These are phyloP conservation scores for Tromatobia lineatoria DNA, from an alignment of 2,888 invertebrate species.

Conservation along the genomic window DNA sequence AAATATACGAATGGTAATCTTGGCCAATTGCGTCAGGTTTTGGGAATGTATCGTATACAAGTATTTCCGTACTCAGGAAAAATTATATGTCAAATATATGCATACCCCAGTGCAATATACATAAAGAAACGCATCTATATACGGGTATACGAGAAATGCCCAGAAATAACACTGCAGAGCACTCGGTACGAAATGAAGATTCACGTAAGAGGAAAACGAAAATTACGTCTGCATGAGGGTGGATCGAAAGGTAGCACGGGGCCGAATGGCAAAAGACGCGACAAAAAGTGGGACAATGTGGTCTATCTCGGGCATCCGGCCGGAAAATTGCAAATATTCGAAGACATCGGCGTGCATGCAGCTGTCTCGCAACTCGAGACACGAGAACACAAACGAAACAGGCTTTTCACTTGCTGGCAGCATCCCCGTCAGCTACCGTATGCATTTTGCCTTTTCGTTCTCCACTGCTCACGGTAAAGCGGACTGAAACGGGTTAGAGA, in stretches of 20 bases:
- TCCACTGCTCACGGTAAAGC: conserved; percentile 12
- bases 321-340: conserved; percentile 83
- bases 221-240: conserved; percentile 54
- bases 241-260: conserved; percentile 36
- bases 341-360: conserved; percentile 72
- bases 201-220: conserved; percentile 54
- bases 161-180: conserved; percentile 47
- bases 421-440: conserved; percentile 33
- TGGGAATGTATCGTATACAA: not conserved
- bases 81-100: conserved; percentile 44
- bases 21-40: not conserved
- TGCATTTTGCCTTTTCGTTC: conserved; percentile 48
- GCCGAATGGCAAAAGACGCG: conserved; percentile 17
- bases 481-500: conserved; percentile 7
- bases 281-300: conserved; percentile 63
- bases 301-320: conserved; percentile 77
- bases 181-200: conserved; percentile 64
- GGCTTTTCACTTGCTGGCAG: conserved; percentile 54
- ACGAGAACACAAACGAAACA: conserved; percentile 42
- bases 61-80: not conserved
- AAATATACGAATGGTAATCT: not conserved
- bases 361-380: conserved; percentile 52
- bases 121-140: conserved; percentile 42
- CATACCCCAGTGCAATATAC: conserved; percentile 26
- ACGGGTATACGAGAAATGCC: conserved; percentile 50